phyloP scores from a whole-genome alignment of 2,797 vertebrate genomes.

The Lutra lutra region DNA sequence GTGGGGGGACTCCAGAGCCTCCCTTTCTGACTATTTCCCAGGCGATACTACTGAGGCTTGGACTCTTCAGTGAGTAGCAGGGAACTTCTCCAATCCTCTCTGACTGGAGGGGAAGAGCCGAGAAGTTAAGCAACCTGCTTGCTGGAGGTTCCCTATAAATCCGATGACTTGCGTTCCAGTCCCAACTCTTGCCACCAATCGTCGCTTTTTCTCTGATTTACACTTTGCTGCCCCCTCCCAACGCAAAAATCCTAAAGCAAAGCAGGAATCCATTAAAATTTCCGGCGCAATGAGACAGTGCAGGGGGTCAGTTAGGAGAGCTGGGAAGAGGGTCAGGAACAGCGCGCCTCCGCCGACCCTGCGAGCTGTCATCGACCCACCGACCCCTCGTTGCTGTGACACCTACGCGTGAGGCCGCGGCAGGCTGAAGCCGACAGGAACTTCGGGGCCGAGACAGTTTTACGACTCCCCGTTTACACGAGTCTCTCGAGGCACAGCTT shows the following conservation, averaged over 20 bases:
- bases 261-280: not conserved
- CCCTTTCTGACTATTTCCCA: not conserved
- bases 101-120: accelerated
- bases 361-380: not conserved
- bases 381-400: accelerated
- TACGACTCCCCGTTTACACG: not conserved
- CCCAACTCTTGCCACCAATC: not conserved
- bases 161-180: not conserved
- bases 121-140: not conserved
- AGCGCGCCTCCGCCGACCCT: not conserved
- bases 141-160: not conserved
- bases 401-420: not conserved
- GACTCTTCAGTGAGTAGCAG: not conserved
- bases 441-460: not conserved
- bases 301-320: not conserved
- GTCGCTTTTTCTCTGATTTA: not conserved
- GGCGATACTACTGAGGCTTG: not conserved
- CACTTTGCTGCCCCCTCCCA: not conserved
- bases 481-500: not conserved
- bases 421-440: not conserved
- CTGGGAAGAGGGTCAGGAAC: not conserved
- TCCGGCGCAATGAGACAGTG: not conserved
- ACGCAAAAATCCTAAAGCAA: not conserved
- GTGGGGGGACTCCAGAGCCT: not conserved
- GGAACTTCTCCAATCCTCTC: not conserved